These are phyloP conservation scores for Sebastes flavidus DNA, from an alignment of 2,797 vertebrate genomes.

Conservation along the genomic window DNA sequence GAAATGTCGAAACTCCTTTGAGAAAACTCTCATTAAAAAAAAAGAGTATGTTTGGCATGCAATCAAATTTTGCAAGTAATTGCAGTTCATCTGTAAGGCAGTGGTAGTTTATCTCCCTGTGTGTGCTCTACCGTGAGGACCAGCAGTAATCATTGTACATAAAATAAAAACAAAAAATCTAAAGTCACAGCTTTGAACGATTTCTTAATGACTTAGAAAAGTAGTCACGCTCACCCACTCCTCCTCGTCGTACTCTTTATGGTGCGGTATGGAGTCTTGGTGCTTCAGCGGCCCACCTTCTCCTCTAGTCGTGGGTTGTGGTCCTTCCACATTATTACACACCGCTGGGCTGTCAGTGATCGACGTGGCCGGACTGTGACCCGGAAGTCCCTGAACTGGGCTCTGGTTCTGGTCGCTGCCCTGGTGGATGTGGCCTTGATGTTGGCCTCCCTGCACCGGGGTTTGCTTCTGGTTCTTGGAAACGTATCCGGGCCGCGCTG, in stretches of 20 bases:
- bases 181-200: background rate
- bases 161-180: background rate
- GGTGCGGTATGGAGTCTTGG: slow-evolving; percentile 93
- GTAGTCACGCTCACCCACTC: slow-evolving; percentile 90
- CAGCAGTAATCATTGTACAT: background rate
- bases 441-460: slow-evolving; percentile 39
- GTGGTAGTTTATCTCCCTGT: background rate
- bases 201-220: background rate
- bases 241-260: slow-evolving; percentile 95
- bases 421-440: slow-evolving; percentile 57
- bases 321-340: slow-evolving; percentile 78
- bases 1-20: slow-evolving; percentile 12
- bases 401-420: slow-evolving; percentile 57
- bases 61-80: slow-evolving; percentile 4
- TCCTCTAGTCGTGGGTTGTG: slow-evolving; percentile 64
- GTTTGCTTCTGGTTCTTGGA: slow-evolving; percentile 82
- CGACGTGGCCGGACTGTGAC: slow-evolving; percentile 55
- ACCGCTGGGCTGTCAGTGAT: slow-evolving; percentile 65
- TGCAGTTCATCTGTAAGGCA: background rate
- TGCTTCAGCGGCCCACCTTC: slow-evolving; percentile 73
- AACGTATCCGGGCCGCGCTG: slow-evolving; percentile 89
- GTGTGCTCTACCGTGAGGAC: background rate
- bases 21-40: slow-evolving; percentile 18
- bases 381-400: slow-evolving; percentile 65
- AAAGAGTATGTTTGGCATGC: background rate